Evolutionary conservation across 2,113 vertebrate species (phyloP).

Genomic region (Coptodon rendalli): DNA sequence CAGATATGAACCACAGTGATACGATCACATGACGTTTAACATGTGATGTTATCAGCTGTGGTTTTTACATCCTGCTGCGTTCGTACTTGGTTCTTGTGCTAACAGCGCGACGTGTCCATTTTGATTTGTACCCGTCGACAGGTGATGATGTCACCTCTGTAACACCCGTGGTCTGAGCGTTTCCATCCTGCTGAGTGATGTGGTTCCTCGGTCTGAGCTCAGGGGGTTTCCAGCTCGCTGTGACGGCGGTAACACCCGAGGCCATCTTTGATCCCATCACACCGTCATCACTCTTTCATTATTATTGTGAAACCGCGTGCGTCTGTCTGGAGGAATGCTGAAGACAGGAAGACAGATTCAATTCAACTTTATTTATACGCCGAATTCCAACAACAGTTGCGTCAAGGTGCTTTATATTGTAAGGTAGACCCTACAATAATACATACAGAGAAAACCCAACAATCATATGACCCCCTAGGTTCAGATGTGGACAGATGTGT

Average conservation of each 20-base stretch:
- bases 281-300: neutral
- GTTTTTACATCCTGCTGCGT: neutral
- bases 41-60: neutral
- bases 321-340: neutral
- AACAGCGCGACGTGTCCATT: neutral
- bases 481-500: neutral
- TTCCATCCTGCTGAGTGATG: constrained; percentile 29
- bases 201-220: neutral
- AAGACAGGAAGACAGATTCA: neutral
- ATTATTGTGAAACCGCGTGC: accelerated
- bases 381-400: neutral
- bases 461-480: accelerated
- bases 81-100: neutral
- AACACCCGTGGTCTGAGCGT: neutral
- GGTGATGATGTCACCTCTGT: neutral
- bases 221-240: constrained; percentile 34
- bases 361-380: neutral
- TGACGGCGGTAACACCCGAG: constrained; percentile 19
- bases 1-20: neutral
- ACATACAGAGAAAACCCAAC: neutral
- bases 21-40: neutral
- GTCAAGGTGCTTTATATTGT: accelerated
- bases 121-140: neutral
- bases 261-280: neutral
- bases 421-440: accelerated